Evolutionary conservation across 2,797 vertebrate genomes (phyloP).

Genomic region (Cyclura pinguis): DNA sequence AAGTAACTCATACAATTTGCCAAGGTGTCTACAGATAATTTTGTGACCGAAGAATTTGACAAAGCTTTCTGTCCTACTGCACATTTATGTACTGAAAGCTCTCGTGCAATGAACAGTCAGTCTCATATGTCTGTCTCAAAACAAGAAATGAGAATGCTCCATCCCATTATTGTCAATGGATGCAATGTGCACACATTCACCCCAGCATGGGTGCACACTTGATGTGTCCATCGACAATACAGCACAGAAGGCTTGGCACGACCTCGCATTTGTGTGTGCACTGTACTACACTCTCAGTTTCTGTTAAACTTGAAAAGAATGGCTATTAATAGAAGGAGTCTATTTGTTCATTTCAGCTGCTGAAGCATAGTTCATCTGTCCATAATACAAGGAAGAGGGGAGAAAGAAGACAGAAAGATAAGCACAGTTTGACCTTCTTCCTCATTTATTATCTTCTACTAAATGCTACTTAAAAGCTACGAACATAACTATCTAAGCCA

Average conservation of each 20-base stretch:
- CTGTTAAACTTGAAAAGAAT: slow-evolving; percentile 24
- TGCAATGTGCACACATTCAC: too few species aligned
- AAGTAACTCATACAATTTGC: too few species aligned
- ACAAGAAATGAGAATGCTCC: too few species aligned
- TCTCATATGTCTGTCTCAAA: not conserved
- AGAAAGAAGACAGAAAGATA: not conserved
- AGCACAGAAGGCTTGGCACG: too few species aligned
- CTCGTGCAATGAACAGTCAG: not conserved
- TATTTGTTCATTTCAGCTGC: slow-evolving; percentile 30
- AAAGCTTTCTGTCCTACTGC: too few species aligned
- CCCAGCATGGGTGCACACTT: too few species aligned
- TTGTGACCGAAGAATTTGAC: too few species aligned
- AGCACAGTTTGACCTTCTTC: slow-evolving; percentile 29
- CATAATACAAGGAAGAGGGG: not conserved
- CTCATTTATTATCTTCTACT: slow-evolving; percentile 23
- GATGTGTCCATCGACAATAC: too few species aligned
- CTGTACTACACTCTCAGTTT: not conserved
- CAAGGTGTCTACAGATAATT: too few species aligned
- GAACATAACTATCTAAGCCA: slow-evolving; percentile 37
- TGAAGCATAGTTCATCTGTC: slow-evolving; percentile 7
- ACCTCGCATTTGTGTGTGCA: too few species aligned
- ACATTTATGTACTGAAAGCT: too few species aligned
- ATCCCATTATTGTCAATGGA: too few species aligned
- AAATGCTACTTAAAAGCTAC: slow-evolving; percentile 28
- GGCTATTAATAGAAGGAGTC: slow-evolving; percentile 11